A percentile compares a stretch with the other conserved stretches of the same genome.
Conservation (phyloP, 2,888 invertebrate species). For the Eristalis tenax region DNA sequence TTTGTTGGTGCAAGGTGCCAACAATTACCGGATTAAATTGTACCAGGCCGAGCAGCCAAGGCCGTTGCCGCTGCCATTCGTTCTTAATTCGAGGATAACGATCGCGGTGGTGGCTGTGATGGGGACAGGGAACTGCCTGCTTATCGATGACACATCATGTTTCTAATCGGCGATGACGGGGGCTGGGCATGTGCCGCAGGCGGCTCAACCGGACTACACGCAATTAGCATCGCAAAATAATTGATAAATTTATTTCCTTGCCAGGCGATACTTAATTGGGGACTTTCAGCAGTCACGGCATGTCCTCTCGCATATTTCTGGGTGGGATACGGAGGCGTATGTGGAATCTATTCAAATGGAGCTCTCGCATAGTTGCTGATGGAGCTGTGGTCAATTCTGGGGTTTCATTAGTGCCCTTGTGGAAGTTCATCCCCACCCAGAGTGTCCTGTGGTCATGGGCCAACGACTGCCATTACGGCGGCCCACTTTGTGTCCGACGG, state of each 20-base stretch:
- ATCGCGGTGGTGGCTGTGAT: background rate
- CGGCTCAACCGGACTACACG: background rate
- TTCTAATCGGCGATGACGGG: conserved; percentile 18
- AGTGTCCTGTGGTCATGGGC: background rate
- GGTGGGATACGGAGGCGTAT: background rate
- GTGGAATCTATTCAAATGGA: conserved; percentile 20
- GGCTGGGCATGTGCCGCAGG: conserved; percentile 13
- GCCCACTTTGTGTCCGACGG: background rate
- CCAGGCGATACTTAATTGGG: conserved; percentile 13
- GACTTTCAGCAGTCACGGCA: conserved; percentile 22
- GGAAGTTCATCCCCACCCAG: background rate
- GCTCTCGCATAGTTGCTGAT: background rate
- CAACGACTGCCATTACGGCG: conserved; percentile 17
- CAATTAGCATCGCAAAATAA: conserved; percentile 17
- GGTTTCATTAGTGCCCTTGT: background rate
- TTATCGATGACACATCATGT: conserved; percentile 22
- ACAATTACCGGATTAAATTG: conserved; percentile 46
- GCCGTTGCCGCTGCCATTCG: background rate
- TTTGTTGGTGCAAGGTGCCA: conserved; percentile 33
- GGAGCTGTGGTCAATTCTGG: conserved; percentile 16
- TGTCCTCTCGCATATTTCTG: background rate
- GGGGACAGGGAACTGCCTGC: conserved; percentile 15
- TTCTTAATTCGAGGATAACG: conserved; percentile 14
- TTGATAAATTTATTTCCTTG: conserved; percentile 25
- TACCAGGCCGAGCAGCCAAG: too few relatives aligned